A percentile compares a stretch with the other conserved stretches of the same genome.
These are phyloP conservation scores for Epinotia brunnichana DNA, from an alignment of 2,888 invertebrate species.

Conservation along the genomic window DNA sequence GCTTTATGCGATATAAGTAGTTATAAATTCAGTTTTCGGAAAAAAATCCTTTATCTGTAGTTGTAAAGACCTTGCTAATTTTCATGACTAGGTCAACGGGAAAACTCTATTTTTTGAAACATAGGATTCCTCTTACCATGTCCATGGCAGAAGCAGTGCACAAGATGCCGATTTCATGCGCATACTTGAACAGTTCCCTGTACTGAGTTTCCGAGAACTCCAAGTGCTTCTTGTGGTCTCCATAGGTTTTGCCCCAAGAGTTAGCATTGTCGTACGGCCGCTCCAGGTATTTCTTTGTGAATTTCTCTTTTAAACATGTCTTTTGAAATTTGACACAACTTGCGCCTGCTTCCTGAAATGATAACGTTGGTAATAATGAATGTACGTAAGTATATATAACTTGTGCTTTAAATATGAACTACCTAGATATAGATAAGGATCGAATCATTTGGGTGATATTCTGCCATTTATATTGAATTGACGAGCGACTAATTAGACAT, in stretches of 20 bases:
- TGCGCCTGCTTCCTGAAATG: constrained; percentile 87
- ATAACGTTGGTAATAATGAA: constrained; percentile 11
- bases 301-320: constrained; percentile 88
- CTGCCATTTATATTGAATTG: no score
- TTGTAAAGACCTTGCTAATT: no score
- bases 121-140: constrained; percentile 73
- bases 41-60: no score
- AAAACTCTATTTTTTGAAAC: no score
- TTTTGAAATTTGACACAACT: constrained; percentile 95
- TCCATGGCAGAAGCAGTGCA: constrained; percentile 94
- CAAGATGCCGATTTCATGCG: constrained; percentile 85
- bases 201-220: constrained; percentile 89
- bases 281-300: constrained; percentile 86
- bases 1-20: no score
- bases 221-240: constrained; percentile 88
- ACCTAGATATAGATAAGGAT: no score
- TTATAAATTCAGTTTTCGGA: no score
- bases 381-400: no score
- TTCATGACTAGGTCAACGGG: no score
- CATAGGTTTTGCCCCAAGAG: constrained; percentile 92
- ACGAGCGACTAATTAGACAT: no score
- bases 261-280: constrained; percentile 85
- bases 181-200: constrained; percentile 85
- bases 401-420: no score
- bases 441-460: no score